Percentiles rank a stretch among this genome's conserved stretches.
These are phyloP conservation scores for Meloe dianella DNA, from an alignment of 2,888 invertebrate species.

Conservation along the genomic window DNA sequence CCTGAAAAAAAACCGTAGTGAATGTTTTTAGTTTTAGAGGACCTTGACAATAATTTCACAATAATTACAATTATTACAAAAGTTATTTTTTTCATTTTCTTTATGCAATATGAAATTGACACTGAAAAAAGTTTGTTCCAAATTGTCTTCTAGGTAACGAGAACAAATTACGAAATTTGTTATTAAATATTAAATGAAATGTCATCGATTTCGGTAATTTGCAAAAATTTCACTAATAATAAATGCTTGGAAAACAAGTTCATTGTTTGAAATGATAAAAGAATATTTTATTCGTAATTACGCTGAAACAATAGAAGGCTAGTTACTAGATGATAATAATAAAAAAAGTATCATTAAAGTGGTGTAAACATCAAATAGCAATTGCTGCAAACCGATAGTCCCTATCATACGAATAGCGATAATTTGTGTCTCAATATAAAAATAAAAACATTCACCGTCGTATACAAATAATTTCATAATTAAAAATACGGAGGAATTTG, in stretches of 20 bases:
- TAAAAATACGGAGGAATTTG: background rate
- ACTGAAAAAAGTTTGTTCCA: slow-evolving; percentile 36
- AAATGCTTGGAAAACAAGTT: slow-evolving; percentile 7
- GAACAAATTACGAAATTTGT: slow-evolving; percentile 34
- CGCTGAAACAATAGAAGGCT: slow-evolving; percentile 16
- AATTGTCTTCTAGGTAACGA: slow-evolving; percentile 35
- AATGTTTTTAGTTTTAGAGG: slow-evolving; percentile 4
- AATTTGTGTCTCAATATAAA: background rate
- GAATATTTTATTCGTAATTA: slow-evolving; percentile 1
- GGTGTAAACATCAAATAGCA: slow-evolving; percentile 9
- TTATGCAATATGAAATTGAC: slow-evolving; percentile 37
- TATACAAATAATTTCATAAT: slow-evolving; percentile 20
- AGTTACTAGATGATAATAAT: slow-evolving; percentile 21
- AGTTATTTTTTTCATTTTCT: no score
- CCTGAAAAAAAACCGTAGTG: background rate
- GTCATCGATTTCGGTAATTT: slow-evolving; percentile 20
- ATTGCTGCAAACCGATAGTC: slow-evolving; percentile 9
- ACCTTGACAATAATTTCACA: slow-evolving; percentile 26
- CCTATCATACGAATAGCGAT: background rate
- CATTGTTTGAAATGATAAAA: slow-evolving; percentile 3
- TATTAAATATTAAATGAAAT: slow-evolving; percentile 19
- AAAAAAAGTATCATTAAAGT: slow-evolving; percentile 6
- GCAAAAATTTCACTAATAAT: slow-evolving; percentile 13
- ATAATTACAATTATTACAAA: slow-evolving; percentile 22
- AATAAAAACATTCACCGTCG: slow-evolving; percentile 16